phyloP scores from a whole-genome alignment of 2,797 vertebrate genomes.

The Melopsittacus undulatus region DNA sequence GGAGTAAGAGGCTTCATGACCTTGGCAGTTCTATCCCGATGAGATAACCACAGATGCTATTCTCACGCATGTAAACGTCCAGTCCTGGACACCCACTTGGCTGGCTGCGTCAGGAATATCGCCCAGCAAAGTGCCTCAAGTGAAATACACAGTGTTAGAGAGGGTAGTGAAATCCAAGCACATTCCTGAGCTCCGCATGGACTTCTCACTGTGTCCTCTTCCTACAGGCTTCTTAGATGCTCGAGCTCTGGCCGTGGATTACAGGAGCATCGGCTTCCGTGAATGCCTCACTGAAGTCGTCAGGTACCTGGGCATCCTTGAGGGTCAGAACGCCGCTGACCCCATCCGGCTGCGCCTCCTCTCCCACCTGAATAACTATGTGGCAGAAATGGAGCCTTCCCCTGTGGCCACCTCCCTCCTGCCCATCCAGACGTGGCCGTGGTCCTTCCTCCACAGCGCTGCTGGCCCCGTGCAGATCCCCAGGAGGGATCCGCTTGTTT shows the following conservation, averaged over 20 bases:
- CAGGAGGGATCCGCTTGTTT: constrained; percentile 75
- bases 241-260: constrained; percentile 89
- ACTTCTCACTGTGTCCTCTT: neutral
- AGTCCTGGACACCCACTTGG: constrained; percentile 69
- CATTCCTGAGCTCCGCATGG: neutral
- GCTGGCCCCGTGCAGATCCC: constrained; percentile 61
- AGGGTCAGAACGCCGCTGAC: constrained; percentile 85
- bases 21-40: constrained; percentile 56
- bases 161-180: constrained; percentile 1
- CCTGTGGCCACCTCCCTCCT: constrained; percentile 77
- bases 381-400: constrained; percentile 89
- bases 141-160: constrained; percentile 54
- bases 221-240: constrained; percentile 90
- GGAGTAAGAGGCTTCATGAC: constrained; percentile 36
- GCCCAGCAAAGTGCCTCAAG: constrained; percentile 69
- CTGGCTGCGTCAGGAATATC: constrained; percentile 60
- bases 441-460: constrained; percentile 82
- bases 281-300: constrained; percentile 94
- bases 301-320: constrained; percentile 88
- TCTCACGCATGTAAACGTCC: constrained; percentile 40
- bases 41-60: neutral
- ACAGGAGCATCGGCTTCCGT: constrained; percentile 91
- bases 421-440: constrained; percentile 85
- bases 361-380: constrained; percentile 91
- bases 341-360: constrained; percentile 91